These are phyloP conservation scores for Colossoma macropomum DNA, from an alignment of 2,113 vertebrate species.

Conservation along the genomic window DNA sequence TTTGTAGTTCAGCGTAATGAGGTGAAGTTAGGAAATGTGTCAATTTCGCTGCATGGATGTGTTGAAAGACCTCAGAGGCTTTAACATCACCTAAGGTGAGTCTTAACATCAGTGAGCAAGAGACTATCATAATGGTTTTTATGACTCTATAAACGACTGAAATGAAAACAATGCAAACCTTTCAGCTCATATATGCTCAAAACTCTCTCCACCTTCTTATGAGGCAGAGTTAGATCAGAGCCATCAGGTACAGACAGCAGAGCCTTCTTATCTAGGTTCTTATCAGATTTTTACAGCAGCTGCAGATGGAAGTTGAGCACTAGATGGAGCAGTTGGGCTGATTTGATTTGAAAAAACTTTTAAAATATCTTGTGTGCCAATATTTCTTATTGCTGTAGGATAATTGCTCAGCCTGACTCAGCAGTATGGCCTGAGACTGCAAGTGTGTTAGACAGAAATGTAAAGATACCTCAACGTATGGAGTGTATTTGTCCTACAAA, in stretches of 20 bases:
- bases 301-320: slow-evolving; percentile 19
- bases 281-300: not conserved
- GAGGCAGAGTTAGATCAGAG: not conserved
- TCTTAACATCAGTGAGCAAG: not conserved
- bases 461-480: not conserved
- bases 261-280: slow-evolving; percentile 4
- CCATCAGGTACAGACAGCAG: not conserved
- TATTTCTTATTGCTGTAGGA: not conserved
- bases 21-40: not conserved
- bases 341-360: not conserved
- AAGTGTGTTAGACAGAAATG: not conserved
- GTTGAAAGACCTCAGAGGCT: not conserved
- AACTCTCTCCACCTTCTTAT: not conserved
- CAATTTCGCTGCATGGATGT: not conserved
- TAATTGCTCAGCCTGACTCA: not conserved
- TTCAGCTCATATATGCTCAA: not conserved
- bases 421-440: not conserved
- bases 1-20: not conserved
- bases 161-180: not conserved
- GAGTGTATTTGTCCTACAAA: not conserved
- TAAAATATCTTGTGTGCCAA: not conserved
- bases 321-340: slow-evolving; percentile 51
- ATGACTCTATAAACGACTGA: not conserved
- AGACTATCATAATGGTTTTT: not conserved
- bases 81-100: not conserved